Evolutionary conservation across 2,113 vertebrate species (phyloP), one percentile per base, ranked within the genome.

Genomic region (Cyphomyrus plagiostoma): DNA sequence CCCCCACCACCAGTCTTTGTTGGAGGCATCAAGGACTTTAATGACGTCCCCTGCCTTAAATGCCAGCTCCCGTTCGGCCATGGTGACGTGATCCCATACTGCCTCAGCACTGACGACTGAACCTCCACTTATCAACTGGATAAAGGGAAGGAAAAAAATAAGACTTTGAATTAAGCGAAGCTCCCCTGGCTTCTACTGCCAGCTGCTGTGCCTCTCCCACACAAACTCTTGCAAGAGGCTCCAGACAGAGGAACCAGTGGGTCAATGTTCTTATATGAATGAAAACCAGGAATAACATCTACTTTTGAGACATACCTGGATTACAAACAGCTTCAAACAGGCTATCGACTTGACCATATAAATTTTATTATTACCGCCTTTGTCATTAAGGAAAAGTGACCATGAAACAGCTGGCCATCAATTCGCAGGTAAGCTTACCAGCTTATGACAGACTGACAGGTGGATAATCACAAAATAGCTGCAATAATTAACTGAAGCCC

Each of bases 11-110:
- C 98, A 99, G 97, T 99, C 98, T 96, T 99, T 99, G 96, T 99
- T 99, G 96, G 98, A 99, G 94, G 98, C 98, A 96, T 99, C 98
- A 95, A 99, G 97, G 96, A 99, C 98, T 96, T 99, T 99, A 96
- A 99, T 99, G 96, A 99, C 98, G 95, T 99, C 98, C 91, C 98
- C 98, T 90, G 98, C 98, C 95, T 99, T 99, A 97, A 99, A 99
- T 91, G 98, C 98, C 98, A 99, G 96, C 97, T 99, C 98, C 95
- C 98, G 98, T 97, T 99, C 98, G 94, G 98, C 98, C 98, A 99
- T 99, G 96, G 98, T 99, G 97, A 99, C 98, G 96, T 99, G 98
- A 97, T 99, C 98, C 98, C 98, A 99, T 98, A 99, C 98, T 96
- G 98, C 98, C 98, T 99, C 98, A 94, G 98, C 98, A 94, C 97